phyloP scores from a whole-genome alignment of 2,797 vertebrate genomes.

The Bradypodion ventrale region DNA sequence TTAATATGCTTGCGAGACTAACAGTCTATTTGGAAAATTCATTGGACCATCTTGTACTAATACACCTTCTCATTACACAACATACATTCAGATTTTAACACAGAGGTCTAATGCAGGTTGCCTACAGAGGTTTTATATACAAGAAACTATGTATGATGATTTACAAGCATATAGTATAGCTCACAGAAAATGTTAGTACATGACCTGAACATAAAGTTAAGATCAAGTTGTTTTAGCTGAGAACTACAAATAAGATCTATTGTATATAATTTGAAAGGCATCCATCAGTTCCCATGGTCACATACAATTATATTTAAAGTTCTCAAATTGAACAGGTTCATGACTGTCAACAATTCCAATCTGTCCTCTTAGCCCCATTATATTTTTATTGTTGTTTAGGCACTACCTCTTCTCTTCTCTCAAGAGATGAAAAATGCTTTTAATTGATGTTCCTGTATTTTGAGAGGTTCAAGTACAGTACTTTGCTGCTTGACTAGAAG shows the following conservation, averaged over 20 bases:
- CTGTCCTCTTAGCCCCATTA: not conserved
- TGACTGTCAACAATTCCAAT: not conserved
- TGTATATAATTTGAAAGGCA: constrained; percentile 40
- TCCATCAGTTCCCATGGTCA: not conserved
- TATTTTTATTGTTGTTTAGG: not conserved
- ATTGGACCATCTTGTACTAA: constrained; percentile 49
- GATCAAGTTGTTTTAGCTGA: constrained; percentile 61
- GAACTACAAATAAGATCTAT: constrained; percentile 41
- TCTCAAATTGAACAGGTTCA: not conserved
- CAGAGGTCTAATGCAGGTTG: constrained; percentile 45
- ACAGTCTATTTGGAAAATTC: not conserved
- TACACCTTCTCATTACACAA: constrained; percentile 55
- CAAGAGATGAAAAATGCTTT: not conserved
- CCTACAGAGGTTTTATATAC: constrained; percentile 64
- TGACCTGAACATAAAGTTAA: constrained; percentile 63
- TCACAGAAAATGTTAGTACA: constrained; percentile 66
- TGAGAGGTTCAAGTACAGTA: not conserved
- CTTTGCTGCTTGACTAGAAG: not conserved
- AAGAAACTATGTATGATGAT: constrained; percentile 68
- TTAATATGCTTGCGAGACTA: not conserved
- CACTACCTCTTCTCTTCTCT: not conserved
- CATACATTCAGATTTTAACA: constrained; percentile 62
- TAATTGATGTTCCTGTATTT: not conserved
- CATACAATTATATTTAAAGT: not conserved
- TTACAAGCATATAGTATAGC: constrained; percentile 66